These are phyloP conservation scores for Lepidochrysops patricia DNA, from an alignment of 2,888 invertebrate species.

Conservation along the genomic window DNA sequence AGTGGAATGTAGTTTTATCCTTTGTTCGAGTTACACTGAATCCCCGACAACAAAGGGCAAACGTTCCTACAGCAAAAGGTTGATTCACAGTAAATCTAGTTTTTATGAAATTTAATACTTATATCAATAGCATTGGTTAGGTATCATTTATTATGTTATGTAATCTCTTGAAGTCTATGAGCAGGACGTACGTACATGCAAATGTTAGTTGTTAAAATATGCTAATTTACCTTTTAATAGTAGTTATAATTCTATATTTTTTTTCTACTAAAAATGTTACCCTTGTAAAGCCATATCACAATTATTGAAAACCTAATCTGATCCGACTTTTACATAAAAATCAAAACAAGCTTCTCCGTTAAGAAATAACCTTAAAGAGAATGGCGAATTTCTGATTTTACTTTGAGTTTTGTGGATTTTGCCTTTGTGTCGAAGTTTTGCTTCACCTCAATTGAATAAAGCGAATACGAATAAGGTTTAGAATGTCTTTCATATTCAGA, in stretches of 20 bases:
- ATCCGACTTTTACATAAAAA: too few species aligned
- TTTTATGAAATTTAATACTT: too few species aligned
- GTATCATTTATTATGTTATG: too few species aligned
- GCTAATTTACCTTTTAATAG: too few species aligned
- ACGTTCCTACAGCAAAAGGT: not conserved
- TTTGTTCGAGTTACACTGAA: slow-evolving; percentile 10
- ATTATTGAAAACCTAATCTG: too few species aligned
- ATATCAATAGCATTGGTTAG: too few species aligned
- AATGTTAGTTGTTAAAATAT: too few species aligned
- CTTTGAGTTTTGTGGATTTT: slow-evolving; percentile 39
- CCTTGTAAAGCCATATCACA: too few species aligned
- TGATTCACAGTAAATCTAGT: not conserved
- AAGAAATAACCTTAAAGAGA: slow-evolving; percentile 42
- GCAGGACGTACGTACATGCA: too few species aligned
- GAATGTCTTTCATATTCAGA: slow-evolving; percentile 11
- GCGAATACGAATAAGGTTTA: slow-evolving; percentile 18
- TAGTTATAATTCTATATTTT: too few species aligned
- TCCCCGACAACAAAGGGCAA: slow-evolving; percentile 1
- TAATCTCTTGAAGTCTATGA: too few species aligned
- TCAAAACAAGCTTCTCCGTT: slow-evolving; percentile 12
- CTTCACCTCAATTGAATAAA: slow-evolving; percentile 21
- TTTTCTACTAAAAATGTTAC: too few species aligned
- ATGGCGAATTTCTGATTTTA: slow-evolving; percentile 53
- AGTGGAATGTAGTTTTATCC: slow-evolving; percentile 7
- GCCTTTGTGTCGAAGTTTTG: slow-evolving; percentile 25